Evolutionary conservation across 2,113 vertebrate species (phyloP).

Genomic region (Hydrolagus affinis): DNA sequence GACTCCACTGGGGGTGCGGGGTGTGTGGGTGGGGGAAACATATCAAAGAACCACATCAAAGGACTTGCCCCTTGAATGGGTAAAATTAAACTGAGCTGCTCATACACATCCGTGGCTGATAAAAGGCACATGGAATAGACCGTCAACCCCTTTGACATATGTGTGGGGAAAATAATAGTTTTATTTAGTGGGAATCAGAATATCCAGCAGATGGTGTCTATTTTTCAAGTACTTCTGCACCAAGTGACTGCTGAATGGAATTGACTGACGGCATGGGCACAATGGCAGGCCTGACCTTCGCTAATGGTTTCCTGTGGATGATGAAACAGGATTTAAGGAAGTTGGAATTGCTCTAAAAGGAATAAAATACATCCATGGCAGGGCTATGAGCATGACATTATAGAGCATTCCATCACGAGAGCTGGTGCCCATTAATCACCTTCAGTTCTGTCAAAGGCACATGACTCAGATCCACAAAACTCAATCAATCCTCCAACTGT

Average conservation of each 20-base stretch:
- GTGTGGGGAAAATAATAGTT: background rate
- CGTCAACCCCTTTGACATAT: background rate
- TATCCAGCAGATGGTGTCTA: background rate
- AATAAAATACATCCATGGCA: background rate
- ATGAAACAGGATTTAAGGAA: constrained; percentile 16
- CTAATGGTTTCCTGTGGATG: background rate
- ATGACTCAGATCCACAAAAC: constrained; percentile 19
- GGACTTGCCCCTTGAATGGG: background rate
- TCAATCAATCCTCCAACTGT: constrained; percentile 14
- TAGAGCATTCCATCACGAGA: constrained; percentile 5
- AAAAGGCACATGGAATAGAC: background rate
- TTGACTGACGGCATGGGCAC: background rate
- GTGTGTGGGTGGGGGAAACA: no score
- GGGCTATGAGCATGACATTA: background rate
- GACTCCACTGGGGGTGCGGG: no score
- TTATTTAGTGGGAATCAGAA: background rate
- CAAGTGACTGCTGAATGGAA: background rate
- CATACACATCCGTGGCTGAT: background rate
- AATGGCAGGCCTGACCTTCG: background rate
- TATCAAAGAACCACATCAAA: background rate
- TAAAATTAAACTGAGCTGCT: background rate
- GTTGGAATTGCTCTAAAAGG: background rate
- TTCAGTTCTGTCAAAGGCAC: background rate
- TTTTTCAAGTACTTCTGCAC: constrained; percentile 1
- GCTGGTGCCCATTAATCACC: constrained; percentile 18